Evolutionary conservation across 1,140 invertebrate genomes (phyloP).

Genomic region (Agrypnia vestita): DNA sequence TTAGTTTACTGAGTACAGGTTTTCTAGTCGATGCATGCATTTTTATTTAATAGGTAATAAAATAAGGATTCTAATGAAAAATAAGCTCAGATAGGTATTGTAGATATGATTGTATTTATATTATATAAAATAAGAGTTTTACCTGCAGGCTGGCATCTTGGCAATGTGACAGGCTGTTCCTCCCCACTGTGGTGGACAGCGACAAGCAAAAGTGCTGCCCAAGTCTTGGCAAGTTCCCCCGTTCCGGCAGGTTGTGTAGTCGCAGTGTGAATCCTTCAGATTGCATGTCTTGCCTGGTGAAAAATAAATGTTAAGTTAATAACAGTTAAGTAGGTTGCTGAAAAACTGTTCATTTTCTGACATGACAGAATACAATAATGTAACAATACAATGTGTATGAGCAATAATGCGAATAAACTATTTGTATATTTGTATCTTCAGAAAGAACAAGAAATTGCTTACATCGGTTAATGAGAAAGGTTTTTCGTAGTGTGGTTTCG

Average conservation of each 20-base stretch:
- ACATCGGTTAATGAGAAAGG: too few species aligned
- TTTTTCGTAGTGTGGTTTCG: too few species aligned
- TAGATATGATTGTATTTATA: too few species aligned
- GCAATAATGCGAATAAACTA: too few species aligned
- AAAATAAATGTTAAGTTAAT: slow-evolving; percentile 40
- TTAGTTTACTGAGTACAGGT: not conserved
- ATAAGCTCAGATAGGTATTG: not conserved
- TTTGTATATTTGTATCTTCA: too few species aligned
- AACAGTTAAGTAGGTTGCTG: too few species aligned
- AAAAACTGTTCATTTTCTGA: too few species aligned
- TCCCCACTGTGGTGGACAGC: slow-evolving; percentile 79
- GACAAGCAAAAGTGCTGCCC: slow-evolving; percentile 78
- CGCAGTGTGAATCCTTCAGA: slow-evolving; percentile 77
- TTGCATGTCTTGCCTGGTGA: slow-evolving; percentile 77
- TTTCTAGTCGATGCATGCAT: not conserved
- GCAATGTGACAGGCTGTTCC: slow-evolving; percentile 81
- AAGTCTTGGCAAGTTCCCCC: slow-evolving; percentile 80
- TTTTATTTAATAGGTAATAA: not conserved
- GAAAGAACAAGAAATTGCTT: too few species aligned
- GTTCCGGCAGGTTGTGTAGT: slow-evolving; percentile 77
- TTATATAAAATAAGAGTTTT: not conserved
- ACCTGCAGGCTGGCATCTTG: slow-evolving; percentile 80
- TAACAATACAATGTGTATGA: not conserved
- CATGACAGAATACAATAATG: too few species aligned
- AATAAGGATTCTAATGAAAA: not conserved